Base-by-base conservation (phyloP, 2,888 invertebrate genomes). In the Marronus borbonicus region DNA sequence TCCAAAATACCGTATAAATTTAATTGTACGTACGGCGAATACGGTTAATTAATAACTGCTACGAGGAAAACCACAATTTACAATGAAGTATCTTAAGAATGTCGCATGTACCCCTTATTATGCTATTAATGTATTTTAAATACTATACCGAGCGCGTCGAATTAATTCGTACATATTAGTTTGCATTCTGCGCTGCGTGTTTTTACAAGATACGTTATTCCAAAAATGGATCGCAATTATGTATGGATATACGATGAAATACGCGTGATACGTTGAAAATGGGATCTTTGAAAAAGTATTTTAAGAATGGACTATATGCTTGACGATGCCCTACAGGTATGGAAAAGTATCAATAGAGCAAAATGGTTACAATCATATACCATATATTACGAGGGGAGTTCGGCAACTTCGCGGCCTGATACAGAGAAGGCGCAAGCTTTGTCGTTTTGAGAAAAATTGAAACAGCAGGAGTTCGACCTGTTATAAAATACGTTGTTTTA, bases 1-100 rank as follows among this genome's bases (percentile, higher is more conserved):
- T 39, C n/a, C 17, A 44, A 65, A 65, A 65, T 65, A 65, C 65
- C 65, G 3, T 65, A 65, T 65, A 39, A 65, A 65, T 65, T 65
- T 65, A 65, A 39, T 55, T 55, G 55, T 55, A n/a, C 55, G 55
- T 7, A 17, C n/a, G n/a, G 20, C 55, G 17, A 55, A 20, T 8
- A 7, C 1, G 55, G 20, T 20, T 55, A 55, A 55, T 55, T 55
- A 55, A 55, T 55, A 55, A 55, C 55, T 8, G 55, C 20, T 55
- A 55, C 55, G 20, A n/a, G 55, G 14, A 14, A 7, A 2, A 55
- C 5, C 20, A 55, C 55, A 55, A 55, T 17, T 55, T 55, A 55
- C 55, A 55, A 55, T n/a, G 55, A 20, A 55, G 14, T 17, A 55
- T 20, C 20, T 55, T 55, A 55, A 4, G 55, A 55, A 55, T 55